phyloP scores from a whole-genome alignment of 2,797 vertebrate species.

The Cryptoprocta ferox region DNA sequence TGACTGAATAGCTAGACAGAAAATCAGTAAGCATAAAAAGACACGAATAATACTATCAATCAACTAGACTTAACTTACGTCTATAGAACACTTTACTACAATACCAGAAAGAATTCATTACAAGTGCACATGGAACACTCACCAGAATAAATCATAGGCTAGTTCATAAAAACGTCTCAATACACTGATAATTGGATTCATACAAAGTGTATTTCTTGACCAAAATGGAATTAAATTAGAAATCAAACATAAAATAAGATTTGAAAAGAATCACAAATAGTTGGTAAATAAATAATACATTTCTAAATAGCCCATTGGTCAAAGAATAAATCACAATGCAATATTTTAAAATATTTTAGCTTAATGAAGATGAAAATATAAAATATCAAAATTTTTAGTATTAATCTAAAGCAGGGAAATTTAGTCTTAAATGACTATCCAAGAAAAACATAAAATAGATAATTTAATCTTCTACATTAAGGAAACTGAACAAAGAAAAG shows the following conservation, averaged over 20 bases:
- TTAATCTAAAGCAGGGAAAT: neutral
- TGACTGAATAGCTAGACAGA: neutral
- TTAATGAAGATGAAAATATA: neutral
- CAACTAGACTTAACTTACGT: neutral
- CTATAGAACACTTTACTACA: neutral
- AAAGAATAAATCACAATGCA: neutral
- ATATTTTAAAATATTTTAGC: neutral
- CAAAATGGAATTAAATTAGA: neutral
- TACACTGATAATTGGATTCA: neutral
- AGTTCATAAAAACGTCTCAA: neutral
- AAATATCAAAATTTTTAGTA: neutral
- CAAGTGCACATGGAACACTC: neutral
- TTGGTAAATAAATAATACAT: neutral
- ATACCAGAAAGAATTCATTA: neutral
- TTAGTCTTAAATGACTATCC: neutral
- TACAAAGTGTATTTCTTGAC: neutral
- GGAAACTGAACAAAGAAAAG: too few species aligned
- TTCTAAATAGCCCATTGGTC: neutral
- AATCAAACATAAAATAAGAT: slow-evolving; percentile 12
- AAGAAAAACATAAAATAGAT: neutral
- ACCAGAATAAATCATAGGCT: neutral
- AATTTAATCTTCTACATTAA: neutral
- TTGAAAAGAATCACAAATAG: neutral
- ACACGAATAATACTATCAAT: neutral
- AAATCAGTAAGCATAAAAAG: neutral